Conservation (phyloP, 1,140 invertebrate species). For the Saccostrea echinata region DNA sequence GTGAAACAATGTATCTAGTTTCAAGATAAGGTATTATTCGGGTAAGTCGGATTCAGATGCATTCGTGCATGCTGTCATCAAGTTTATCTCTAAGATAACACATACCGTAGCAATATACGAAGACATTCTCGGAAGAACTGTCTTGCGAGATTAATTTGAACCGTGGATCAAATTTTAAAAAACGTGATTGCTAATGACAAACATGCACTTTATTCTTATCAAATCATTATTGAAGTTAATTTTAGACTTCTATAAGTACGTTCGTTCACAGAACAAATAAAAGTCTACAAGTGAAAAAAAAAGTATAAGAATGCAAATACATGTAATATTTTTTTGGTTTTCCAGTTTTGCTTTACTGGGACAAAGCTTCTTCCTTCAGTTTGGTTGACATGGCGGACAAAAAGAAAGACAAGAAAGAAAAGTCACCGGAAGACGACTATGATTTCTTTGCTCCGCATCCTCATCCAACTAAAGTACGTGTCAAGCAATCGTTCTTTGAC, state of each 20-base stretch:
- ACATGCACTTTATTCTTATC: too few relatives aligned
- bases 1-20: conserved; percentile 35
- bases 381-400: conserved; percentile 36
- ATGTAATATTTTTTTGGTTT: background rate
- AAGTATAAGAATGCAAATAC: background rate
- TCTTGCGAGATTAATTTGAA: too few relatives aligned
- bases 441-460: conserved; percentile 72
- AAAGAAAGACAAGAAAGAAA: conserved; percentile 48
- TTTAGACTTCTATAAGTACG: too few relatives aligned
- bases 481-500: conserved; percentile 69
- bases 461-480: conserved; percentile 67
- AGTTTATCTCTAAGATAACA: background rate
- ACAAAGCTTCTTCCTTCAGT: background rate
- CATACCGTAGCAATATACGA: too few relatives aligned
- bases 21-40: background rate
- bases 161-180: too few relatives aligned
- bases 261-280: too few relatives aligned
- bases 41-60: background rate
- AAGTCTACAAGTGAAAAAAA: too few relatives aligned
- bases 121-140: too few relatives aligned
- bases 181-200: too few relatives aligned
- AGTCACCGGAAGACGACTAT: conserved; percentile 64
- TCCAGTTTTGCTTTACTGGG: background rate
- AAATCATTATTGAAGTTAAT: too few relatives aligned
- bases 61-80: background rate